Evolutionary conservation across 2,888 invertebrate genomes (phyloP).

Genomic region (Elgonia sp.): DNA sequence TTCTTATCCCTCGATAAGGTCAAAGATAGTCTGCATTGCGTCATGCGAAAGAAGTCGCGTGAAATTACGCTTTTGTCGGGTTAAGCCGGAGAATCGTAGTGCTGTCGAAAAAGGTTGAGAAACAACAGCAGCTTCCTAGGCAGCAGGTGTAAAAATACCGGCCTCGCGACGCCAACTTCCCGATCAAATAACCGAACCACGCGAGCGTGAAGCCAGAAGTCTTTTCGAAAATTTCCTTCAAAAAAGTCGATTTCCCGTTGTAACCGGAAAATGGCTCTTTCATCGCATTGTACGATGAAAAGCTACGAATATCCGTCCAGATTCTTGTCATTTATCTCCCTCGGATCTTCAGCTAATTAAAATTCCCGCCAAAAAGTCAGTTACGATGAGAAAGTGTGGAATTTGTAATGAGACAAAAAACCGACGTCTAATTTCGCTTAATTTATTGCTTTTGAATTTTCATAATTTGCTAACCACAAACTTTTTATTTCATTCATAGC

Average conservation of each 20-base stretch:
- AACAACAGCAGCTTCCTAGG: conserved; percentile 69
- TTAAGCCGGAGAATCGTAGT: conserved; percentile 67
- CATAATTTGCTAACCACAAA: too few species aligned
- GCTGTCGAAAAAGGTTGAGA: conserved; percentile 73
- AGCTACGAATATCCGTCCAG: conserved; percentile 25
- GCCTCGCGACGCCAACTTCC: conserved; percentile 49
- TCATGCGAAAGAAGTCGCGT: conserved; percentile 76
- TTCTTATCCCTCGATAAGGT: conserved; percentile 74
- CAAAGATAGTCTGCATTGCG: conserved; percentile 72
- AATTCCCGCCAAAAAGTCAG: conserved; percentile 57
- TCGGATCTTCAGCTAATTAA: conserved; percentile 60
- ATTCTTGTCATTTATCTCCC: conserved; percentile 56
- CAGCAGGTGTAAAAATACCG: conserved; percentile 73
- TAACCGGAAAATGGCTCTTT: conserved; percentile 64
- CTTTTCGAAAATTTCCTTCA: conserved; percentile 67
- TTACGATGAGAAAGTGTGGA: conserved; percentile 6
- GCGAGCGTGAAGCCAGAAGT: conserved; percentile 61
- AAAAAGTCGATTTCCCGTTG: conserved; percentile 67
- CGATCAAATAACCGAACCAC: conserved; percentile 66
- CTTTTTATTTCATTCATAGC: too few species aligned
- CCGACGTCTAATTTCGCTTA: neutral
- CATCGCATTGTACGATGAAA: conserved; percentile 43
- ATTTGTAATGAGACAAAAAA: conserved; percentile 47
- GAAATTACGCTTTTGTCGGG: conserved; percentile 75
- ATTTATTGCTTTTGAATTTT: too few species aligned